Percentiles rank a stretch among this genome's conserved stretches.
Evolutionary conservation across 2,888 invertebrate species (phyloP).

Genomic region (Cephus sareptanus): DNA sequence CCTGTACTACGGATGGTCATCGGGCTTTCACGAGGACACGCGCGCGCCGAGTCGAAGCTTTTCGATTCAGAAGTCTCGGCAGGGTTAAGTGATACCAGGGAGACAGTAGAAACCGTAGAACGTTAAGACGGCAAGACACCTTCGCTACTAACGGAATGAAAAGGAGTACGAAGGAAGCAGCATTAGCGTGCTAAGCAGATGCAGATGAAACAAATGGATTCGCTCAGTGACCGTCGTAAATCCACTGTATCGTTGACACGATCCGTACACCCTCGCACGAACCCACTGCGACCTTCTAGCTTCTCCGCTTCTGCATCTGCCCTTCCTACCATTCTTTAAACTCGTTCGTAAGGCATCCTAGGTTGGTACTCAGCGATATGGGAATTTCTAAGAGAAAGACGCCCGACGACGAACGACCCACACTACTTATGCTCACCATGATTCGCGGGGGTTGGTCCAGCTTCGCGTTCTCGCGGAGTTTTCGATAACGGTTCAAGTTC

Average conservation of each 20-base stretch:
- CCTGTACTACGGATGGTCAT: background rate
- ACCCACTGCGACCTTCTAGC: slow-evolving; percentile 42
- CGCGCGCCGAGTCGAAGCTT: background rate
- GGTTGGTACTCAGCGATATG: background rate
- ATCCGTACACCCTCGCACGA: slow-evolving; percentile 61
- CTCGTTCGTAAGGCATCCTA: background rate
- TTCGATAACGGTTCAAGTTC: slow-evolving; percentile 1
- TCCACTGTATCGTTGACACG: slow-evolving; percentile 60
- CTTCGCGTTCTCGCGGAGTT: background rate
- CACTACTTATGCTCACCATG: background rate
- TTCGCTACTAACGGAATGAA: slow-evolving; percentile 24
- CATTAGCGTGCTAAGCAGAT: slow-evolving; percentile 63
- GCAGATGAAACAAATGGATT: slow-evolving; percentile 64
- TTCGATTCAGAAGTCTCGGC: background rate
- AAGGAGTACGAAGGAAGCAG: slow-evolving; percentile 24
- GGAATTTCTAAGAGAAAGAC: background rate
- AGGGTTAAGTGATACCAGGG: background rate
- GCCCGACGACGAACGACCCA: background rate
- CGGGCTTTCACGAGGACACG: background rate
- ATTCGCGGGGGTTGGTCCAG: background rate
- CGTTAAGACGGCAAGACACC: background rate
- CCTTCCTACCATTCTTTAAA: slow-evolving; percentile 14
- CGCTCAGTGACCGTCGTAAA: slow-evolving; percentile 61
- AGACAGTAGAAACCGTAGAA: background rate
- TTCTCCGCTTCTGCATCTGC: slow-evolving; percentile 23